Percentiles rank a stretch among this genome's conserved stretches.
Evolutionary conservation across 2,797 vertebrate species (phyloP).

Genomic region (Tangara arthus): DNA sequence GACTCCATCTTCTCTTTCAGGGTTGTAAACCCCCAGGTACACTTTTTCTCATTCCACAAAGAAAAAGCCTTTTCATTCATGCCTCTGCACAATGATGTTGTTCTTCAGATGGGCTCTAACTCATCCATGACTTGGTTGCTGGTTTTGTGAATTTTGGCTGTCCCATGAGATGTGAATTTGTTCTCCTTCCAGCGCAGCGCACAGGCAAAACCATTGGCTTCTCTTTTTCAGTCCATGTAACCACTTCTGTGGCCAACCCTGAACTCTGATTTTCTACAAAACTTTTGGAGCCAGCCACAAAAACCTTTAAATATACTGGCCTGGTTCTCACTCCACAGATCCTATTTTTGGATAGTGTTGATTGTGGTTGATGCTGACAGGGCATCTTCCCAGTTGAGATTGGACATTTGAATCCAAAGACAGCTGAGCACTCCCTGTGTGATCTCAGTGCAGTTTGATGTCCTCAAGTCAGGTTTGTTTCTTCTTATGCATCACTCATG

Average conservation of each 20-base stretch:
- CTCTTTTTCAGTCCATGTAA: not conserved
- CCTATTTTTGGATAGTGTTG: not conserved
- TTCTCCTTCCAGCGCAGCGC: not conserved
- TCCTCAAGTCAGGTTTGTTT: not conserved
- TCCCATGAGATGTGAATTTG: not conserved
- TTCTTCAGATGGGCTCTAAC: not conserved
- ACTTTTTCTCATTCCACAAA: not conserved
- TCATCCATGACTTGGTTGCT: not conserved
- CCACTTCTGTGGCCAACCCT: not conserved
- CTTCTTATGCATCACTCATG: not conserved
- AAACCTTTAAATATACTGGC: not conserved
- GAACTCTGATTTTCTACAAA: not conserved
- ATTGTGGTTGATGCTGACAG: not conserved
- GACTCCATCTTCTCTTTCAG: not conserved
- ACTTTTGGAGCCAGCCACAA: not conserved
- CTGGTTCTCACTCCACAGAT: not conserved
- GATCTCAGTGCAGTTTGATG: not conserved
- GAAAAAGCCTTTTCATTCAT: conserved; percentile 1
- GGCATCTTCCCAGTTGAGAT: not conserved
- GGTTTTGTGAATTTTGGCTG: not conserved
- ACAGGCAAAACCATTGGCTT: not conserved
- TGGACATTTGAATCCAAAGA: not conserved
- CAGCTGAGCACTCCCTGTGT: not conserved
- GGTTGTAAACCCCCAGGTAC: not conserved
- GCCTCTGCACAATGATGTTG: not conserved